phyloP scores from a whole-genome alignment of 2,113 vertebrate species.

The Tyrannus savana region DNA sequence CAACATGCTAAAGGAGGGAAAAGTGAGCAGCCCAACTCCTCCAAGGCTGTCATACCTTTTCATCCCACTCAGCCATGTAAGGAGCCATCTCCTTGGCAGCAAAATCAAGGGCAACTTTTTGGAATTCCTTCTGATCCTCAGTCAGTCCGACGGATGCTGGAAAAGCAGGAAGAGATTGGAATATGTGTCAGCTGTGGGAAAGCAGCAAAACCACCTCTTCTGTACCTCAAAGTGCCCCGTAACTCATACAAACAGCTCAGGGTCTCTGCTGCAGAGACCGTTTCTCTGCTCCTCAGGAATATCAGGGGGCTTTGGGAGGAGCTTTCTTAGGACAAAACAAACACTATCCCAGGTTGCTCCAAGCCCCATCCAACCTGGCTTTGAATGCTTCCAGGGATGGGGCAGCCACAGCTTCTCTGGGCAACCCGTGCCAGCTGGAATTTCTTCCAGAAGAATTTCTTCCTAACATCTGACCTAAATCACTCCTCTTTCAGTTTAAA shows the following conservation, averaged over 20 bases:
- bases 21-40: neutral
- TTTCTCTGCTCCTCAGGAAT: neutral
- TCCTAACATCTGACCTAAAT: neutral
- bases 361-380: neutral
- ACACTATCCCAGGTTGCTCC: neutral
- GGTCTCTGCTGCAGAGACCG: neutral
- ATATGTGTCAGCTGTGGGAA: accelerated
- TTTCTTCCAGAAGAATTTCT: neutral
- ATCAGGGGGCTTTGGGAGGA: neutral
- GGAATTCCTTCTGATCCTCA: slow-evolving; percentile 95
- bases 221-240: accelerated
- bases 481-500: neutral
- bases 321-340: neutral
- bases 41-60: slow-evolving; percentile 78
- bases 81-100: slow-evolving; percentile 95
- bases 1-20: neutral
- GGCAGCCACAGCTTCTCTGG: neutral
- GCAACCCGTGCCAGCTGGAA: neutral
- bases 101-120: slow-evolving; percentile 95
- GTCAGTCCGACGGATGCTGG: slow-evolving; percentile 87
- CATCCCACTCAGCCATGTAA: slow-evolving; percentile 94
- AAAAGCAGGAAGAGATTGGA: neutral
- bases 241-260: neutral
- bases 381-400: neutral
- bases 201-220: neutral